These are phyloP conservation scores for Molanna angustata DNA, from an alignment of 2,888 invertebrate species.

Conservation along the genomic window DNA sequence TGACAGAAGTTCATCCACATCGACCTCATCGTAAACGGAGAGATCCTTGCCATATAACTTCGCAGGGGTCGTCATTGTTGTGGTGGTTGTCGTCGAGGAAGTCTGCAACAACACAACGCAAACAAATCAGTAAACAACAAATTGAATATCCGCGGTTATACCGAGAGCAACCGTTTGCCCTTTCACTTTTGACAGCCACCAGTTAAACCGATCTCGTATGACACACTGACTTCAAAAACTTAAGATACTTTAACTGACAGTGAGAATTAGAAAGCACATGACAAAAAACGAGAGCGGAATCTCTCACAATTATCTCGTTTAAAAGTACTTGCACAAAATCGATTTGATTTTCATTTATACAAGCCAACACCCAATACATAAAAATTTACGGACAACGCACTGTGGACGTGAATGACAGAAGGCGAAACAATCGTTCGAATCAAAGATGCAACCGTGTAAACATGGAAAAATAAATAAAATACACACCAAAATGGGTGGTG, in stretches of 20 bases:
- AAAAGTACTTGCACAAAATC: neutral
- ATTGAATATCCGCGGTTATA: neutral
- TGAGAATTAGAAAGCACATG: slow-evolving; percentile 14
- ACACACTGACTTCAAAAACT: slow-evolving; percentile 17
- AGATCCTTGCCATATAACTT: slow-evolving; percentile 89
- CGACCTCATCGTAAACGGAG: slow-evolving; percentile 89
- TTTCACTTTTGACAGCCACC: slow-evolving; percentile 27
- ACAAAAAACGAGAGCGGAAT: slow-evolving; percentile 17
- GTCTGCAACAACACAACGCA: slow-evolving; percentile 62
- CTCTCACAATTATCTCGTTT: slow-evolving; percentile 12
- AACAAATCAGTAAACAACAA: slow-evolving; percentile 32
- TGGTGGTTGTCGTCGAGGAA: slow-evolving; percentile 83
- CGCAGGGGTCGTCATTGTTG: slow-evolving; percentile 86
- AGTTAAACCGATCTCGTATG: slow-evolving; percentile 9
- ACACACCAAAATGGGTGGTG: slow-evolving; percentile 26
- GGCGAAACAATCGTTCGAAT: neutral
- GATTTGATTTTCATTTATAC: neutral
- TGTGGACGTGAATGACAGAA: slow-evolving; percentile 5
- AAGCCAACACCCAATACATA: slow-evolving; percentile 20
- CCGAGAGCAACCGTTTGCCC: slow-evolving; percentile 9
- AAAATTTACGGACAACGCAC: neutral
- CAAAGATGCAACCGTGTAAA: slow-evolving; percentile 1
- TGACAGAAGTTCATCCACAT: slow-evolving; percentile 91
- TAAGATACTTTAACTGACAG: slow-evolving; percentile 1
- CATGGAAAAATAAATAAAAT: slow-evolving; percentile 6